Evolutionary conservation across 2,113 vertebrate genomes (phyloP).

Genomic region (Vidua macroura): DNA sequence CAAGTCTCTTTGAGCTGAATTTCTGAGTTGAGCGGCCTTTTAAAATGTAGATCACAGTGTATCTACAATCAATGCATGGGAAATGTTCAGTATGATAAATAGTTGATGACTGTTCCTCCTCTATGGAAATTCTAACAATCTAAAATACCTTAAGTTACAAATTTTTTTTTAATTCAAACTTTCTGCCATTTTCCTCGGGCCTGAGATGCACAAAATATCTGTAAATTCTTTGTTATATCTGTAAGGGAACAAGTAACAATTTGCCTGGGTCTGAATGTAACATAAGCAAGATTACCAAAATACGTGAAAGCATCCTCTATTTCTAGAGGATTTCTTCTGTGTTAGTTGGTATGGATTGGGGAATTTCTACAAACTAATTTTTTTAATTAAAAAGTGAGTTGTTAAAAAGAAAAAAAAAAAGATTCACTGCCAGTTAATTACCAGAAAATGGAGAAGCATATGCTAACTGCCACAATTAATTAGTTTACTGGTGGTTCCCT

Average conservation of each 20-base stretch:
- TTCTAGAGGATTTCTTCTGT: background rate
- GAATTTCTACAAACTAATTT: background rate
- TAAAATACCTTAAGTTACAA: background rate
- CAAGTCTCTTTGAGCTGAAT: background rate
- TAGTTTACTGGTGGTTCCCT: slow-evolving; percentile 6
- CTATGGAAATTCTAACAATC: background rate
- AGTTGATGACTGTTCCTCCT: background rate
- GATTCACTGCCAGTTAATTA: background rate
- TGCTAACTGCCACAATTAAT: slow-evolving; percentile 53
- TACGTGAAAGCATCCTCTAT: background rate
- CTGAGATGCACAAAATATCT: background rate
- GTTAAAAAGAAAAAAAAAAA: background rate
- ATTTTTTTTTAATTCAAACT: background rate
- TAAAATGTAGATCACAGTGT: background rate
- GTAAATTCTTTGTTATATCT: background rate
- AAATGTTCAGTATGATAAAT: background rate
- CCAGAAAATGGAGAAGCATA: slow-evolving; percentile 33
- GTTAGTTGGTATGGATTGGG: background rate
- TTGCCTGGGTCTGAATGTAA: background rate
- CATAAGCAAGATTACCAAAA: background rate
- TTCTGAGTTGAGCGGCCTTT: background rate
- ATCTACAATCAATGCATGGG: background rate
- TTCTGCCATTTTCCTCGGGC: background rate
- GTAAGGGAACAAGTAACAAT: background rate
- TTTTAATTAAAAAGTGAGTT: background rate